Evolutionary conservation across 2,797 vertebrate genomes (phyloP).

Genomic region (Enteromius radiatus): DNA sequence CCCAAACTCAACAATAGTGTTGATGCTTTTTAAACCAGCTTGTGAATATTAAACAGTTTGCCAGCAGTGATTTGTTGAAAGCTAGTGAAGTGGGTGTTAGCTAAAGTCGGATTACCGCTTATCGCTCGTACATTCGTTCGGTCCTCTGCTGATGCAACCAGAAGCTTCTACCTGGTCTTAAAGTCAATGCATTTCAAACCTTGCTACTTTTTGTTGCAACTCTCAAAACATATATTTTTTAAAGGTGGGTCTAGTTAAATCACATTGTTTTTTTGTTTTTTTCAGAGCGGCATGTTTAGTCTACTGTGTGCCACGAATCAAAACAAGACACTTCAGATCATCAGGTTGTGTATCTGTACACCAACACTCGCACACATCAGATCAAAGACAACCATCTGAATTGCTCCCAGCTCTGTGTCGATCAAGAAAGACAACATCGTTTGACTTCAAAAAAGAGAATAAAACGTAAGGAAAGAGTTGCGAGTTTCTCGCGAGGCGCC

Average conservation of each 20-base stretch:
- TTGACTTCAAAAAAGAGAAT: slow-evolving; percentile 3
- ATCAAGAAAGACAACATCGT: slow-evolving; percentile 16
- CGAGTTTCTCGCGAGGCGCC: neutral
- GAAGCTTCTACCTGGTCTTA: neutral
- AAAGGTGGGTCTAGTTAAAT: neutral
- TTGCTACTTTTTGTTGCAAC: neutral
- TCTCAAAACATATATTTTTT: neutral
- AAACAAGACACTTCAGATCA: slow-evolving; percentile 1
- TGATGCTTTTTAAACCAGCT: neutral
- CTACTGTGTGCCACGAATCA: neutral
- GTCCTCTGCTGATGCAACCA: neutral
- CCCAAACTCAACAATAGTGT: neutral
- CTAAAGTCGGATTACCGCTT: neutral
- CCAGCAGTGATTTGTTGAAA: neutral
- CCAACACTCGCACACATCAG: neutral
- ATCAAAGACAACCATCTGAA: slow-evolving; percentile 42
- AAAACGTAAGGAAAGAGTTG: neutral
- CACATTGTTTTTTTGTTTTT: no score
- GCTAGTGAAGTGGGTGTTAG: neutral
- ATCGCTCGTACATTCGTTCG: neutral
- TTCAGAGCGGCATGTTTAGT: slow-evolving; percentile 17
- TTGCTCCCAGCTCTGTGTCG: slow-evolving; percentile 18
- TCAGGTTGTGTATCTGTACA: neutral
- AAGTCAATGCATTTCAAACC: neutral
- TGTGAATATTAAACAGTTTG: slow-evolving; percentile 9